Percentiles rank a stretch among this genome's conserved stretches.
Conservation (phyloP, 1,140 invertebrate genomes). For the Panagrolaimus sp. region DNA sequence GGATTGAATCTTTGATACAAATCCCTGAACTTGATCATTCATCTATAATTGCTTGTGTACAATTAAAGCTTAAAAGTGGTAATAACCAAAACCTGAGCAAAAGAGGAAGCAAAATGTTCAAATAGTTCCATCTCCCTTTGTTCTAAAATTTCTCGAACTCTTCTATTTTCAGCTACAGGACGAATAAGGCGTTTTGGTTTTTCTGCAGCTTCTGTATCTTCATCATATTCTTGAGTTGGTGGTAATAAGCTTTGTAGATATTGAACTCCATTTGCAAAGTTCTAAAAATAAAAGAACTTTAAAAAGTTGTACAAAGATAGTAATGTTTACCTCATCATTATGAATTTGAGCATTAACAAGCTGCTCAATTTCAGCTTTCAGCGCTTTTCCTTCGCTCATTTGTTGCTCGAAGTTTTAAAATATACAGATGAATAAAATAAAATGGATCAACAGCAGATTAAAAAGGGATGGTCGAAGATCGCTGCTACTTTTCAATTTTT, state of each 20-base stretch:
- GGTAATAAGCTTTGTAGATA: constrained; percentile 1
- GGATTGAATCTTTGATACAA: constrained; percentile 46
- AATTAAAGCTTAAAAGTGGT: no score
- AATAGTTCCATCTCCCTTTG: background rate
- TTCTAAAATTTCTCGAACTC: constrained; percentile 5
- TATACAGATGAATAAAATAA: no score
- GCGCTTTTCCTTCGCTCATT: background rate
- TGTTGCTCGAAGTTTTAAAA: no score
- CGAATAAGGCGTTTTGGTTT: background rate
- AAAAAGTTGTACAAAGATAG: no score
- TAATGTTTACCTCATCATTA: background rate
- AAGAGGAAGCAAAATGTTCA: background rate
- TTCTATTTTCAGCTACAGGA: background rate
- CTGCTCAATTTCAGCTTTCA: background rate
- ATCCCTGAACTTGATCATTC: constrained; percentile 44
- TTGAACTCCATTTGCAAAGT: background rate
- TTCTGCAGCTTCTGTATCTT: background rate
- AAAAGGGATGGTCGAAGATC: no score
- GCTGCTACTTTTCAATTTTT: no score
- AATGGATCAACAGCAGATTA: no score
- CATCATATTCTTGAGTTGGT: background rate
- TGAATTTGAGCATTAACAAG: background rate
- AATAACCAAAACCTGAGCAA: constrained; percentile 29
- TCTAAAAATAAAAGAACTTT: background rate
- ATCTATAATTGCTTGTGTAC: constrained; percentile 36